A percentile compares a stretch with the other conserved stretches of the same genome.
These are phyloP conservation scores for Haliaeetus leucogaster DNA, from an alignment of 2,113 vertebrate genomes.

Conservation along the genomic window DNA sequence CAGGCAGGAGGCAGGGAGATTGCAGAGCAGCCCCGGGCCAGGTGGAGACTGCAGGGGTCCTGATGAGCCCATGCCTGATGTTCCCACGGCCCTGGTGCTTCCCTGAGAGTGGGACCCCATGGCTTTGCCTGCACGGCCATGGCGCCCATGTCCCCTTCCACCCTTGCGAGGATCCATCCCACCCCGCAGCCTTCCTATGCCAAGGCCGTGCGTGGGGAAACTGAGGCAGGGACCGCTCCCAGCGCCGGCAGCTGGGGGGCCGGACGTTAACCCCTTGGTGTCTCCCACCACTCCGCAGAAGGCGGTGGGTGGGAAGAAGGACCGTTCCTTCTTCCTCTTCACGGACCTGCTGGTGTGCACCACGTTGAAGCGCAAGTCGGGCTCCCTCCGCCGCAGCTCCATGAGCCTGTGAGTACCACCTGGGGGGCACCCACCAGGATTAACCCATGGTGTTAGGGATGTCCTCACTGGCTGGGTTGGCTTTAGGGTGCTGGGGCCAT, in stretches of 20 bases:
- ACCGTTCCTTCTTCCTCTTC: conserved; percentile 97
- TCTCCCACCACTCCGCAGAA: conserved; percentile 75
- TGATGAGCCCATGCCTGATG: background rate
- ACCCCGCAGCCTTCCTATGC: background rate
- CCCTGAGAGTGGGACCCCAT: background rate
- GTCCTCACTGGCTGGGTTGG: background rate
- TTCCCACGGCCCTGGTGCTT: background rate
- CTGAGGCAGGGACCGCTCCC: background rate
- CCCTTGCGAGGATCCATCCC: background rate
- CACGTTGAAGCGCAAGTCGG: conserved; percentile 94
- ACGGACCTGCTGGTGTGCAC: conserved; percentile 95
- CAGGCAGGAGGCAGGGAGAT: background rate
- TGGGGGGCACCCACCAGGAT: background rate
- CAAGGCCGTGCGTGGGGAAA: background rate
- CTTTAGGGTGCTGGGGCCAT: background rate
- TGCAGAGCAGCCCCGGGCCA: fast-evolving
- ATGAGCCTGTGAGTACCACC: conserved; percentile 90
- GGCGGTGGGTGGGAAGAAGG: conserved; percentile 92
- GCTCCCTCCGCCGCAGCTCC: conserved; percentile 95
- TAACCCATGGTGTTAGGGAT: fast-evolving
- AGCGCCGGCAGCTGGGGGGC: background rate
- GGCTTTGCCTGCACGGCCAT: fast-evolving
- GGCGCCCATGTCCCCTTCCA: background rate
- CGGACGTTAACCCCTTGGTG: background rate
- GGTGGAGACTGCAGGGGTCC: fast-evolving